phyloP scores from a whole-genome alignment of 2,113 vertebrate genomes.

The Gorsachius goisagi region DNA sequence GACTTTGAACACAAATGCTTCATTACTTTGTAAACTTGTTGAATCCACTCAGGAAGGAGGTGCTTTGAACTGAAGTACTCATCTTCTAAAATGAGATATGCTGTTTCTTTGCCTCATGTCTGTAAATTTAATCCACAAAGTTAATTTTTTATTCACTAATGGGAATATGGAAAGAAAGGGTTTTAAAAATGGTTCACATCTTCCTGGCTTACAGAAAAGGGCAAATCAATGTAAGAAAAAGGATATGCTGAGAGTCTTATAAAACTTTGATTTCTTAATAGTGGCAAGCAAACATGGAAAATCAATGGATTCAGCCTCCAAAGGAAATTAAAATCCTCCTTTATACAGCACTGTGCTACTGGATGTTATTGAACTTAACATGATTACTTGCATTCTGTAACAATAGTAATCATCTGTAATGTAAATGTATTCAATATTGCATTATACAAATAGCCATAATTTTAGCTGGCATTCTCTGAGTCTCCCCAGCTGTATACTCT shows the following conservation, averaged over 20 bases:
- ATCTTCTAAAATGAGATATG: background rate
- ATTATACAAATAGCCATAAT: background rate
- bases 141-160: background rate
- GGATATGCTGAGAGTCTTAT: background rate
- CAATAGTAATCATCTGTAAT: background rate
- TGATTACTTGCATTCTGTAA: background rate
- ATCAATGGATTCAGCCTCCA: background rate
- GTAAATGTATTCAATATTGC: background rate
- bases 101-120: background rate
- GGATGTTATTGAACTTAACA: background rate
- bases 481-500: background rate
- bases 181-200: background rate
- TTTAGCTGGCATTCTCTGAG: background rate
- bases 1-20: background rate
- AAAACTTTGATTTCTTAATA: background rate
- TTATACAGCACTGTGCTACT: background rate
- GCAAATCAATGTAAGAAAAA: background rate
- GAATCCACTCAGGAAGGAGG: constrained; percentile 6
- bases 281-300: background rate
- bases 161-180: background rate
- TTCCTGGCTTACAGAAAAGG: background rate
- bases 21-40: background rate
- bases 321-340: background rate
- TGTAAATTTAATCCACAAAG: background rate
- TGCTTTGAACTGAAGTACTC: background rate